Percentiles rank a stretch among this genome's conserved stretches.
phyloP scores from a whole-genome alignment of 2,113 vertebrate genomes.

The Okapia johnstoni region DNA sequence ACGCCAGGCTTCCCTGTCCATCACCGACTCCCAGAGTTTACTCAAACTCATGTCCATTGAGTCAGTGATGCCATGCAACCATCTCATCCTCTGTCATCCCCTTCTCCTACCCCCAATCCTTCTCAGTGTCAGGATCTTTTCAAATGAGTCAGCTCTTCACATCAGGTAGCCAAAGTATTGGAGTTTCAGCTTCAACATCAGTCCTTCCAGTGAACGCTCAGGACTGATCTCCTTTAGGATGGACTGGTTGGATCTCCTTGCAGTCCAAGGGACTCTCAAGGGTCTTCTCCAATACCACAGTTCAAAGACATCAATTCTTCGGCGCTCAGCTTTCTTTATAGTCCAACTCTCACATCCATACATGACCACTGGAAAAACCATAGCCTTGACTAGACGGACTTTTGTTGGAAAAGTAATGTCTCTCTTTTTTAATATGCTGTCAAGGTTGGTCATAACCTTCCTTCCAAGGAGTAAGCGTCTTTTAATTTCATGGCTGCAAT shows the following conservation, averaged over 20 bases:
- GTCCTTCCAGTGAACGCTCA: background rate
- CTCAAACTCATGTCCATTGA: background rate
- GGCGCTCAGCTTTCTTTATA: background rate
- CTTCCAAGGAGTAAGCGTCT: background rate
- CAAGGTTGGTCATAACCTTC: background rate
- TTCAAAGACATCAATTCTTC: background rate
- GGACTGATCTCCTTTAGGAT: background rate
- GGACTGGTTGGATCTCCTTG: background rate
- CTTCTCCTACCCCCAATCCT: background rate
- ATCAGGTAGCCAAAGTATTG: background rate
- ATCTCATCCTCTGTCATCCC: background rate
- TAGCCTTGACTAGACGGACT: background rate
- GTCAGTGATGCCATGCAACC: background rate
- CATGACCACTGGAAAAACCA: background rate
- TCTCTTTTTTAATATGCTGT: background rate
- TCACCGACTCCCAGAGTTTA: fast-evolving
- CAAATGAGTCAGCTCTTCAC: background rate
- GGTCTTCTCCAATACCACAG: background rate
- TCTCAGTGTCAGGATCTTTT: background rate
- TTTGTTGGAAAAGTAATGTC: background rate
- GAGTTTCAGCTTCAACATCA: background rate
- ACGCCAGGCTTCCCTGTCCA: background rate
- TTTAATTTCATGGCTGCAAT: background rate
- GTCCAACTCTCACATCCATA: background rate
- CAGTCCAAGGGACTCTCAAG: background rate